Percentiles rank a stretch among this genome's conserved stretches.
Evolutionary conservation across 2,797 vertebrate species (phyloP).

Genomic region (Artibeus jamaicensis): DNA sequence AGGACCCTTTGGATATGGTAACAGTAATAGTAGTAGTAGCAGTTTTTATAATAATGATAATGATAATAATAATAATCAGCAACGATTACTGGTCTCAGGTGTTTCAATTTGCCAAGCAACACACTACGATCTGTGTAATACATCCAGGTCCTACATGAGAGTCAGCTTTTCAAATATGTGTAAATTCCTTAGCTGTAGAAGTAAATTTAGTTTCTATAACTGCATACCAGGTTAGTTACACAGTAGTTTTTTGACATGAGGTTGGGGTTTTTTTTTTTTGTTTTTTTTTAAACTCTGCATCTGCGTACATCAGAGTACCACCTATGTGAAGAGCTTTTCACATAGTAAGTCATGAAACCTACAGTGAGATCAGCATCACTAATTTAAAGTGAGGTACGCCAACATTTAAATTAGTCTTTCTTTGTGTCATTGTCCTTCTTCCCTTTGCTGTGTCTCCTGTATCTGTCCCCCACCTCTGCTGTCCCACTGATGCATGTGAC

Average conservation of each 20-base stretch:
- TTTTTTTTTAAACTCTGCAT: background rate
- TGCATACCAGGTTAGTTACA: background rate
- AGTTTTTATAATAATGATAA: background rate
- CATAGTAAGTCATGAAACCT: background rate
- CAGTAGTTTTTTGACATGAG: background rate
- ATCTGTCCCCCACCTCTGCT: background rate
- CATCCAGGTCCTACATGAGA: background rate
- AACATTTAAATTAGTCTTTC: background rate
- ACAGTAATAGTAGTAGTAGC: background rate
- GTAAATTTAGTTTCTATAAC: background rate
- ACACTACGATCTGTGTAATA: background rate
- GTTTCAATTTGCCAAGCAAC: background rate
- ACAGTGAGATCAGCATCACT: background rate
- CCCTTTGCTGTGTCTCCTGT: background rate
- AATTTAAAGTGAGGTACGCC: too few species aligned
- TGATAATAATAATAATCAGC: background rate
- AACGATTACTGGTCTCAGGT: background rate
- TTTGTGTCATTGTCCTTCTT: background rate
- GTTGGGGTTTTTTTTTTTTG: background rate
- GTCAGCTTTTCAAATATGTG: background rate
- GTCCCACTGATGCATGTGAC: background rate
- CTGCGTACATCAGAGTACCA: background rate
- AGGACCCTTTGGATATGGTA: background rate
- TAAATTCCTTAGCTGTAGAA: background rate
- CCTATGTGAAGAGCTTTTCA: background rate